Base-by-base conservation (phyloP, 2,113 vertebrate species). In the Xyrauchen texanus region DNA sequence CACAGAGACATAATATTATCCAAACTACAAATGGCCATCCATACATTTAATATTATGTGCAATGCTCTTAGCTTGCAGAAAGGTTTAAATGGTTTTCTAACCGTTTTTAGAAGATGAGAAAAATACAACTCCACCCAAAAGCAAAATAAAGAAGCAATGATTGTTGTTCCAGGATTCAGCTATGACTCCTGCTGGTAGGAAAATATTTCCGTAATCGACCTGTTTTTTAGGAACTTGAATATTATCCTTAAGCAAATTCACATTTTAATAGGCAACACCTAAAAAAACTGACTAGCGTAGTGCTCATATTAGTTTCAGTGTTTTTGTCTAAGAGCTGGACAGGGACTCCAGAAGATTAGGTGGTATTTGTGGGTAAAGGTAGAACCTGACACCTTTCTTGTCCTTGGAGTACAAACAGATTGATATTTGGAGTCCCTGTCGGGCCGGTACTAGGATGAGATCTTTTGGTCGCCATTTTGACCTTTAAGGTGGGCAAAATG, bases 301-400 rank as follows among this genome's bases (percentile, higher is more conserved):
- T 34, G 21, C 21, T 34, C 21, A 34, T 34, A 34, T 34, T 34
- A 34, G 21, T 34, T 34, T 34, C 21, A 57, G 8, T 64, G 11
- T 44, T 52, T 11, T 67, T 52, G 16, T 74, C 42, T 11, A 10
- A 74, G 53, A 53, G 15, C 42, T 71, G 49, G 34, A 16, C 58
- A 53, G 58, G 60, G 47, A 49, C 46, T 71, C 46, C 55, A 16
- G 51, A 44, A 68, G 64, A 34, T 34, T 79, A 64, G 64, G 69
- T 15, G 5, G 77, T 77, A 72, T 86, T 75, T 34, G 21, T 34
- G 21, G 21, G 72, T 60, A 42, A 58, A 82, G 86, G 81, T 74
- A 84, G 80, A 87, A 91, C 82, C 84, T 81, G 88, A 91, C 85
- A 90, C 86, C 84, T 21, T 13, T 60, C 71, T 76, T 90, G 89